phyloP scores from a whole-genome alignment of 2,113 vertebrate genomes.

The Monarcha castaneiventris region DNA sequence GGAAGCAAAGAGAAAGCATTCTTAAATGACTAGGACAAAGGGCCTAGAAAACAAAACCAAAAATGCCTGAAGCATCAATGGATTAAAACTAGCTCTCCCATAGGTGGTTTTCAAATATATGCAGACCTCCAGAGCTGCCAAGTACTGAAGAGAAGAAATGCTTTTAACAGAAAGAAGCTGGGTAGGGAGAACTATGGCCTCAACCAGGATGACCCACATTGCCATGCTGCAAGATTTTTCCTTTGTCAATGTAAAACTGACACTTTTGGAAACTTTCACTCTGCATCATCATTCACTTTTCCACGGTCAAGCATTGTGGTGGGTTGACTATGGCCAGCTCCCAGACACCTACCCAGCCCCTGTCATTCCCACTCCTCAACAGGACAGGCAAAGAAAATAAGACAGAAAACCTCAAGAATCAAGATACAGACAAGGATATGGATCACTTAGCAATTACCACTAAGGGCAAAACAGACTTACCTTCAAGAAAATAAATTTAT shows the following conservation, averaged over 20 bases:
- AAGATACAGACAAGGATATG: neutral
- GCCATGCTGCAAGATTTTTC: neutral
- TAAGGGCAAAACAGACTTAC: neutral
- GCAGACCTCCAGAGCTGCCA: neutral
- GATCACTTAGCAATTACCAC: neutral
- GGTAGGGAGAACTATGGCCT: neutral
- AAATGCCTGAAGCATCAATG: neutral
- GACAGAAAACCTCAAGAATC: neutral
- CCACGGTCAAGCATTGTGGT: neutral
- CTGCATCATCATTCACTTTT: neutral
- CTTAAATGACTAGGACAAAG: neutral
- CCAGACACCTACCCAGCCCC: neutral
- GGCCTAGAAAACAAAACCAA: neutral
- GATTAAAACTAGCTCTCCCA: neutral
- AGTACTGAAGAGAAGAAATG: neutral
- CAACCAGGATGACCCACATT: neutral
- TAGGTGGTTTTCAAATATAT: neutral
- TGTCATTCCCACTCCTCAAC: neutral
- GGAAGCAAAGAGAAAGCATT: neutral
- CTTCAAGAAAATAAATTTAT: neutral
- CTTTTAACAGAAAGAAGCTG: neutral
- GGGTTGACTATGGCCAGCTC: neutral
- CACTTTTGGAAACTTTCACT: neutral
- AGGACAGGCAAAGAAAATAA: neutral
- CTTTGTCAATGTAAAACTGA: neutral